Conservation (phyloP, 1,140 invertebrate species). For the Nixonia krombeini region DNA sequence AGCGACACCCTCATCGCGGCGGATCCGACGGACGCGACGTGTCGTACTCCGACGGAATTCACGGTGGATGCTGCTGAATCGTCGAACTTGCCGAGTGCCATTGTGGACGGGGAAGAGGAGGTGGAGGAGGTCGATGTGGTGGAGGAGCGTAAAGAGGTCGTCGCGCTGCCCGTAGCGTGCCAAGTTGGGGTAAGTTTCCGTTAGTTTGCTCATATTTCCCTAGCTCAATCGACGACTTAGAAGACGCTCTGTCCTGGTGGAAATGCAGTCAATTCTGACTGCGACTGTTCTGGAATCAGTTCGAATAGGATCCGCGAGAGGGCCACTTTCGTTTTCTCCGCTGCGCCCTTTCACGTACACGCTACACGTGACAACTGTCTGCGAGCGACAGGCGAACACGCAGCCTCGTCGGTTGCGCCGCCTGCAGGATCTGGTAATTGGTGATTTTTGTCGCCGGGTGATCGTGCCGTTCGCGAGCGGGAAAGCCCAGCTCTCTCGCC, state of each 20-base stretch:
- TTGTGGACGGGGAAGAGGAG: neutral
- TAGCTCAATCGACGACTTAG: too few relatives aligned
- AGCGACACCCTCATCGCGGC: conserved; percentile 63
- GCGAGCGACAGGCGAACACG: too few relatives aligned
- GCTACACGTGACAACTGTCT: neutral
- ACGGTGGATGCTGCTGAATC: conserved; percentile 6
- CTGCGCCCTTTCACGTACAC: conserved; percentile 34
- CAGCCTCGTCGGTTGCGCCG: conserved; percentile 3
- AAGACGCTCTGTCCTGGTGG: too few relatives aligned
- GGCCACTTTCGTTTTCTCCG: conserved; percentile 47
- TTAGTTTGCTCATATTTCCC: too few relatives aligned
- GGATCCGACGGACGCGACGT: conserved; percentile 18
- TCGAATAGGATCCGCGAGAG: too few relatives aligned
- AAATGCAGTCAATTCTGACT: too few relatives aligned
- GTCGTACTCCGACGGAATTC: conserved; percentile 16
- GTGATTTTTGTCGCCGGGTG: conserved; percentile 41
- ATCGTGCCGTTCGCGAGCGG: neutral
- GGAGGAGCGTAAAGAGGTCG: neutral
- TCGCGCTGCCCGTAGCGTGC: neutral
- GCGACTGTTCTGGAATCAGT: too few relatives aligned
- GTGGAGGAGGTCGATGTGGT: too few relatives aligned
- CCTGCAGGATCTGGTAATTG: conserved; percentile 47
- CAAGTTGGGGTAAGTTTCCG: conserved; percentile 11
- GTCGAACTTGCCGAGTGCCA: neutral
- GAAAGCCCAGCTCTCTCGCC: conserved; percentile 18